Base-by-base conservation (phyloP, 2,797 vertebrate genomes). In the Cuculus canorus region DNA sequence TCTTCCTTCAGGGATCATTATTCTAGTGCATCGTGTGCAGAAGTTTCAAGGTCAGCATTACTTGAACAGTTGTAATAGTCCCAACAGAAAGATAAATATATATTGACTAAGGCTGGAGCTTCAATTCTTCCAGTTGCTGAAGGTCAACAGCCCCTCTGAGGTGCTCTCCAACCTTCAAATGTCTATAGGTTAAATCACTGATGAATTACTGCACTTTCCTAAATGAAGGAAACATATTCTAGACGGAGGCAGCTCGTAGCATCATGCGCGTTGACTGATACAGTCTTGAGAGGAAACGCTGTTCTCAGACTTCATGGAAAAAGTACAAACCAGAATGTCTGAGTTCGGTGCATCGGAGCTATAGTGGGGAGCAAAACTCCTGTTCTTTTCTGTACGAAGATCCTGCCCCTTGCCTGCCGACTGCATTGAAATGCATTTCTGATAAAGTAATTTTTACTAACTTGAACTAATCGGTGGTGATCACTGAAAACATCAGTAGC, bases 31-130 rank as follows among this genome's bases (percentile, higher is more conserved):
- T 98, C 84, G 77, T 97, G 89, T 88, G 84, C 93, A 92, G 90
- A 98, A 97, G 88, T 97, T 98, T 98, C 97, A 98, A 98, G 97
- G 97, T 98, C 97, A 97, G 96, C 96, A 97, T 97, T 98, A 96
- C 96, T 97, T 96, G 92, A 91, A 95, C 95, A 97, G 95, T 97
- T 97, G 95, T 97, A 98, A 97, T 97, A 97, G 96, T 98, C 97
- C 97, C 97, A 94, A 97, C 96, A 98, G 97, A 98, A 98, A 97
- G 94, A 98, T 98, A 98, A 98, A 98, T 98, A 98, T 97, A 97
- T 98, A 98, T 97, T 98, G 97, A 98, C 97, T 98, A 61, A 97
- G 92, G 90, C 96, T 98, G 92, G 92, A 96, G 95, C 97, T 98
- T 94, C 82, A 97, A 75, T 97, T 98, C 93, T 97, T 97, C 97